phyloP scores from a whole-genome alignment of 2,113 vertebrate genomes.

The Desmodus rotundus region DNA sequence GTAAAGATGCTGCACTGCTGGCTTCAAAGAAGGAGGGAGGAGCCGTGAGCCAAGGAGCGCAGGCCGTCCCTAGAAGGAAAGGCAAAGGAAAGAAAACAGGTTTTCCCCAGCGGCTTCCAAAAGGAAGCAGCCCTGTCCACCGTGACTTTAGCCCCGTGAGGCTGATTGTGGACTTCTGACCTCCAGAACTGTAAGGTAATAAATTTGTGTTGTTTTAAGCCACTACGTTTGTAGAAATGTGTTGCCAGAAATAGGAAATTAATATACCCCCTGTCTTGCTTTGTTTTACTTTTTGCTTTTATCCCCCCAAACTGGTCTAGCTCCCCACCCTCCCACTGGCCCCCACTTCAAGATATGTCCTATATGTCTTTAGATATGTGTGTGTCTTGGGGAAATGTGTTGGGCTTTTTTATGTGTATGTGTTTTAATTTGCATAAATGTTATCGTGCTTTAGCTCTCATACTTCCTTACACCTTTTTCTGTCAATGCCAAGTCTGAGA shows the following conservation, averaged over 20 bases:
- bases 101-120: neutral
- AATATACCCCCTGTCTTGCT: neutral
- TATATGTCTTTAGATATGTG: neutral
- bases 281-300: neutral
- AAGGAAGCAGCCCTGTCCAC: neutral
- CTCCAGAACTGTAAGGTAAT: neutral
- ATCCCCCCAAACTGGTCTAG: neutral
- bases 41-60: neutral
- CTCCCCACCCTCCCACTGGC: neutral
- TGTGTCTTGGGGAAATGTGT: neutral
- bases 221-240: neutral
- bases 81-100: neutral
- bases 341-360: neutral
- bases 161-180: neutral
- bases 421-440: neutral
- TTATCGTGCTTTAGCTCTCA: neutral
- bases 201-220: neutral
- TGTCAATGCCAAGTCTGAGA: neutral
- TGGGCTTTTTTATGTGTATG: neutral
- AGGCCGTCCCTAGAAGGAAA: neutral
- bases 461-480: neutral
- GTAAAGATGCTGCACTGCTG: neutral
- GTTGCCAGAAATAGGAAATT: neutral
- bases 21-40: neutral
- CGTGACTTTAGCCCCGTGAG: neutral